Base-by-base conservation (phyloP, 2,113 vertebrate species). In the Dromaius novaehollandiae region DNA sequence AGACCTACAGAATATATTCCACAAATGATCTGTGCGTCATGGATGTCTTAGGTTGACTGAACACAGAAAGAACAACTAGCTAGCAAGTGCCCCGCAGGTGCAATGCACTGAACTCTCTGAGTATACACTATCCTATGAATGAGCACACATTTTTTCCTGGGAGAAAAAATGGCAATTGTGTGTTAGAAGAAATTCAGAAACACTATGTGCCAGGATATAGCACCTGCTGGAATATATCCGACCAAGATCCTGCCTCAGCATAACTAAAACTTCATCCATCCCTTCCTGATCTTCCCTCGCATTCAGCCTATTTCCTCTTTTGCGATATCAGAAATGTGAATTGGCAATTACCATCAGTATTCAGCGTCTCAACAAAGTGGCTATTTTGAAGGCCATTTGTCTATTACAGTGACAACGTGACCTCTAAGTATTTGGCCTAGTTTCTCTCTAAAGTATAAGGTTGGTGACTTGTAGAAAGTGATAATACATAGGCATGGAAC, bases 121-220 rank as follows among this genome's bases (percentile, higher is more conserved):
- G 11, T 4, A 6, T 19, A 17, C 46, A 48, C 18, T 48, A 48
- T 11, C 12, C 56, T 25, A 53, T 30, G 40, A 60, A 78, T 2
- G 11, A 81, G 3, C 7, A 86, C 3, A 44, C 0, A 0, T 75
- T 60, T 63, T 2, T 50, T 86, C 55, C 3, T 74, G 64, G 13
- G 4, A 7, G 40, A 42, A 42, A 79, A 86, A 50, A 40, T 42
- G 8, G 1, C 7, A 4, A 3, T 10, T 44, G 6, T 66, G 30
- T 55, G 16, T 36, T 11, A 76, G 34, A 6, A 70, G 22, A 28
- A n/a, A 34, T 30, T 51, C 68, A 15, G 15, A 86, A 30, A 63
- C 5, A 15, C 3, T 6, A 8, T 5, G 13, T 1, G 2, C 56
- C 56, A 58, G 56, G 8, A 58, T 58, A 58, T 11, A 42, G 14